phyloP scores from a whole-genome alignment of 2,113 vertebrate species.

The Ctenodactylus gundi region DNA sequence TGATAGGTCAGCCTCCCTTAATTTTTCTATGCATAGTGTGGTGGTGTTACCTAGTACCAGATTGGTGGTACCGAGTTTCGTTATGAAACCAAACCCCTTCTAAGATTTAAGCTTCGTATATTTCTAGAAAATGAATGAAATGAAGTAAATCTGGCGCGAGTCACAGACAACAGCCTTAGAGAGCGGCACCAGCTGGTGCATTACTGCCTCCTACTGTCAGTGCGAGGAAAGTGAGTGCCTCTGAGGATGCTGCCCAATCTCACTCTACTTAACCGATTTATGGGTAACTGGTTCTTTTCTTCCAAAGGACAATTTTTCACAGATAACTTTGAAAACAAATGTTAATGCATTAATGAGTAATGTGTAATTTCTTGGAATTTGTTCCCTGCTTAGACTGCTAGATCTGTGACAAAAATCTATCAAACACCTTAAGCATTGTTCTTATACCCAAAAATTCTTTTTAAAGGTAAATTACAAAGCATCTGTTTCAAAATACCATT shows the following conservation, averaged over 20 bases:
- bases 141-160: constrained; percentile 14
- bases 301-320: not conserved
- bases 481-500: constrained; percentile 27
- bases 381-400: not conserved
- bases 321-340: not conserved
- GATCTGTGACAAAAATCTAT: not conserved
- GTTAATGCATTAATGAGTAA: not conserved
- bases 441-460: not conserved
- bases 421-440: not conserved
- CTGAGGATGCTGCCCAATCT: not conserved
- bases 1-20: not conserved
- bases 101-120: constrained; percentile 40
- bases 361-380: not conserved
- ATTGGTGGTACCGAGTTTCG: constrained; percentile 23
- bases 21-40: not conserved
- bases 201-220: constrained; percentile 53
- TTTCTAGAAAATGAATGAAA: constrained; percentile 45
- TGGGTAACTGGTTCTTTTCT: not conserved
- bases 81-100: constrained; percentile 45
- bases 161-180: not conserved
- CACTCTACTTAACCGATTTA: not conserved
- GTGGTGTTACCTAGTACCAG: not conserved
- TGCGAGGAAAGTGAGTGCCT: not conserved
- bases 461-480: constrained; percentile 33
- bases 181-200: not conserved